Percentiles rank a stretch among this genome's conserved stretches.
Evolutionary conservation across 2,113 vertebrate genomes (phyloP).

Genomic region (Tenrec ecaudatus): DNA sequence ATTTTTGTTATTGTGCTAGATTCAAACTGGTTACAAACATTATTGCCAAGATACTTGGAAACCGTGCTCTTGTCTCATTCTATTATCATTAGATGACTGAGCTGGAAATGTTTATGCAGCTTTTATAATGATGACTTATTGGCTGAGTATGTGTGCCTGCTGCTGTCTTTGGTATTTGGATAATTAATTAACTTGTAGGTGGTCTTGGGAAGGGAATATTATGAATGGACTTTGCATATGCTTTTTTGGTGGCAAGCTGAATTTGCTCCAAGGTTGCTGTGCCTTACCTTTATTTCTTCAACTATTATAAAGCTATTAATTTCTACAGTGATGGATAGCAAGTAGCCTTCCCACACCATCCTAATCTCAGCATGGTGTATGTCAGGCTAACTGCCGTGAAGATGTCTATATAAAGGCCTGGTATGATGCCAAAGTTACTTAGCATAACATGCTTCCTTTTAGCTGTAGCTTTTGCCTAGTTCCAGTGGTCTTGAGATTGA

Average conservation of each 20-base stretch:
- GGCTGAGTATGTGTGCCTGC: conserved; percentile 66
- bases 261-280: conserved; percentile 70
- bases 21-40: conserved; percentile 54
- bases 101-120: conserved; percentile 74
- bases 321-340: conserved; percentile 77
- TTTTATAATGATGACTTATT: conserved; percentile 64
- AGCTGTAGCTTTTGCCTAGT: conserved; percentile 81
- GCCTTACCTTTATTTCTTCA: conserved; percentile 70
- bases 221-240: conserved; percentile 39
- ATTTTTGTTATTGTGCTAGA: conserved; percentile 54
- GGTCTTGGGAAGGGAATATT: conserved; percentile 70
- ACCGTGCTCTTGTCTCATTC: conserved; percentile 76
- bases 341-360: conserved; percentile 54
- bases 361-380: conserved; percentile 67
- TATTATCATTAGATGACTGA: conserved; percentile 74
- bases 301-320: conserved; percentile 71
- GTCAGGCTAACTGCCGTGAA: conserved; percentile 65
- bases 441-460: conserved; percentile 75
- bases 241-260: conserved; percentile 50
- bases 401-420: conserved; percentile 71
- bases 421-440: conserved; percentile 80
- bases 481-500: conserved; percentile 66
- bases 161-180: conserved; percentile 76
- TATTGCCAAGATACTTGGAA: conserved; percentile 58
- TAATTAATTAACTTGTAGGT: conserved; percentile 66